Evolutionary conservation across 2,797 vertebrate species (phyloP).

Genomic region (Acropternis orthonyx): DNA sequence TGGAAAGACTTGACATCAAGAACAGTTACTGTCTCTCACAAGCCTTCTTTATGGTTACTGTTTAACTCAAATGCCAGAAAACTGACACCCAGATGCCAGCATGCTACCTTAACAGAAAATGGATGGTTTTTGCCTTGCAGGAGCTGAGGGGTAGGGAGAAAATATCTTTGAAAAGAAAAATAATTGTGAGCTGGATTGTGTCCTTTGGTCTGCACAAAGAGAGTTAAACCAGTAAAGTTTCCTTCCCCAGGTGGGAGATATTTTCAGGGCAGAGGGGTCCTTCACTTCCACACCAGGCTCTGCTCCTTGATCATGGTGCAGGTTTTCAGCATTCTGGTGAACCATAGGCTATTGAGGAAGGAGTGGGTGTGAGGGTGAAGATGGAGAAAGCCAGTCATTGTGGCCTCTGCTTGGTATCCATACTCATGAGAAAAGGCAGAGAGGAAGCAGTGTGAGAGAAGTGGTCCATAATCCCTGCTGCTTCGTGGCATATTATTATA

Average conservation of each 20-base stretch:
- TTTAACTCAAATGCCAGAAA: slow-evolving; percentile 3
- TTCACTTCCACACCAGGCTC: background rate
- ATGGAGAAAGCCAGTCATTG: background rate
- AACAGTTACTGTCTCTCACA: slow-evolving; percentile 1
- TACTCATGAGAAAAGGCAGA: background rate
- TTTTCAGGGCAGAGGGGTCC: background rate
- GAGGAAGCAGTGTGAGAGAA: background rate
- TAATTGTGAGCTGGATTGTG: background rate
- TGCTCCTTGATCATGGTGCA: background rate
- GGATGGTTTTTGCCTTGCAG: background rate
- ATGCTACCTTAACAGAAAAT: background rate
- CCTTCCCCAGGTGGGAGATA: background rate
- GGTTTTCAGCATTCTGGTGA: background rate
- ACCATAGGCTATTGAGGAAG: background rate
- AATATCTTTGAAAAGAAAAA: background rate
- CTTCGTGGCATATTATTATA: background rate
- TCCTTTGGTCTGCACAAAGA: background rate
- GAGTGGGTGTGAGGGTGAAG: background rate
- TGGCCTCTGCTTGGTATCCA: background rate
- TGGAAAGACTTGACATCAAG: slow-evolving; percentile 12
- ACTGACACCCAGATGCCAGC: background rate
- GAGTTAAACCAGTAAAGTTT: background rate
- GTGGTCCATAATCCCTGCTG: background rate
- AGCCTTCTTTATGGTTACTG: background rate
- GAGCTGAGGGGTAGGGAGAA: background rate